phyloP scores from a whole-genome alignment of 92 coral and sea anemone genomes.

The Palythoa grandiflora region DNA sequence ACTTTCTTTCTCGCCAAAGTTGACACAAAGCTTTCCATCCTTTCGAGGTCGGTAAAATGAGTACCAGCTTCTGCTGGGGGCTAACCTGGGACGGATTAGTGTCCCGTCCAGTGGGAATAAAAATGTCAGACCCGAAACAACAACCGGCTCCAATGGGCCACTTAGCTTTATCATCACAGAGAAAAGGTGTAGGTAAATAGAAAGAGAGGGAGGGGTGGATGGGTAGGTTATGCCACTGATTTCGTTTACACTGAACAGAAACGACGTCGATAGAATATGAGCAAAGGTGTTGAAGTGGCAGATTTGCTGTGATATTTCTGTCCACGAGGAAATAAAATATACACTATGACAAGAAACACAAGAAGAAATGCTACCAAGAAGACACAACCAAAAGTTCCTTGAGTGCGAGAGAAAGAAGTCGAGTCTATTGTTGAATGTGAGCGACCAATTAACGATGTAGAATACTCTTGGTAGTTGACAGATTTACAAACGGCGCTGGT shows the following conservation, averaged over 20 bases:
- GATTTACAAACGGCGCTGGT: not conserved
- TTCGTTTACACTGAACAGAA: constrained; percentile 2
- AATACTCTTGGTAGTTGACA: not conserved
- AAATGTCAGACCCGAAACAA: no score
- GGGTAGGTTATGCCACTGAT: no score
- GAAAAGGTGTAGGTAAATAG: no score
- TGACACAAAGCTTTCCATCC: no score
- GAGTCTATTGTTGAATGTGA: not conserved
- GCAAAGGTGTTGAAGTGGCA: not conserved
- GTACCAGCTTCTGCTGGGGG: no score
- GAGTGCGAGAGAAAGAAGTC: not conserved
- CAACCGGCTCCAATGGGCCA: no score
- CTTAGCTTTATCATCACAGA: no score
- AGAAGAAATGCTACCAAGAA: constrained; percentile 30
- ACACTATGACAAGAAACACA: not conserved
- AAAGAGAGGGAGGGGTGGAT: no score
- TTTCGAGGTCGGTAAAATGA: no score
- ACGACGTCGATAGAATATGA: not conserved
- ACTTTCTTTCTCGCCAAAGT: no score
- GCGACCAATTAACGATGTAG: not conserved
- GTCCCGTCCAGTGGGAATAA: no score
- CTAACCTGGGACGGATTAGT: no score
- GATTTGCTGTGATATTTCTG: not conserved
- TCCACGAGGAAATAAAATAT: constrained; percentile 16
- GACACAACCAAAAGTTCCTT: not conserved